Base-by-base conservation (phyloP, 2,888 invertebrate genomes). In the Spodoptera littoralis region DNA sequence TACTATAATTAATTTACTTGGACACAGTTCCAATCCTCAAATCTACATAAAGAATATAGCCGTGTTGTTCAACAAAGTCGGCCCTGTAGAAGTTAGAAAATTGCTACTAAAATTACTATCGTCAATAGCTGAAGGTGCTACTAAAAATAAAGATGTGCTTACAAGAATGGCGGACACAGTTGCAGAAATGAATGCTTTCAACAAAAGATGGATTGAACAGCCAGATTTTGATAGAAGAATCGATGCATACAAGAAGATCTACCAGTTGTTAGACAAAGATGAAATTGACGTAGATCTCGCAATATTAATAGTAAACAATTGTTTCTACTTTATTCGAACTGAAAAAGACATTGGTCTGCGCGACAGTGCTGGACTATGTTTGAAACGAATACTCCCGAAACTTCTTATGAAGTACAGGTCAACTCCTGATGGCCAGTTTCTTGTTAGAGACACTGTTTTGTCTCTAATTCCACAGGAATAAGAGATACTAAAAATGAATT, bases 191-290 rank as follows among this genome's bases (percentile, higher is more conserved):
- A 99, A 99, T 90, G 97, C 99, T 0, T 98, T 96, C 95, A 97
- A 99, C 89, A 95, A 96, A 49, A 96, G 97, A 71, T 97, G 97
- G 96, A 95, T 99, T n/a, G 99, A 99, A 80, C 99, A 99, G 85
- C 98, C 99, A 0, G 98, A 99, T 91, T 98, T 97, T 81, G 96
- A 97, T 67, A 95, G 95, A 78, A 95, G 99, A 77, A 94, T 99
- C 24, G 96, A 97, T 58, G 97, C 97, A 0, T 98, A 98, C 79
- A 96, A 96, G 79, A 91, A 95, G 77, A 96, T 98, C 46, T 96
- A 96, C 66, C 85, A 93, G 49, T 84, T 96, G 60, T 89, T 95
- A 12, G 92, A 95, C 2, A 87, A 86, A 1, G 87, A 94, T 59
- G 87, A 93, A 52, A 90, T 97, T 4, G 95, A 96, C 54, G 87